A percentile compares a stretch with the other conserved stretches of the same genome.
Conservation (phyloP, 2,888 invertebrate genomes). For the Andrena flavipes region DNA sequence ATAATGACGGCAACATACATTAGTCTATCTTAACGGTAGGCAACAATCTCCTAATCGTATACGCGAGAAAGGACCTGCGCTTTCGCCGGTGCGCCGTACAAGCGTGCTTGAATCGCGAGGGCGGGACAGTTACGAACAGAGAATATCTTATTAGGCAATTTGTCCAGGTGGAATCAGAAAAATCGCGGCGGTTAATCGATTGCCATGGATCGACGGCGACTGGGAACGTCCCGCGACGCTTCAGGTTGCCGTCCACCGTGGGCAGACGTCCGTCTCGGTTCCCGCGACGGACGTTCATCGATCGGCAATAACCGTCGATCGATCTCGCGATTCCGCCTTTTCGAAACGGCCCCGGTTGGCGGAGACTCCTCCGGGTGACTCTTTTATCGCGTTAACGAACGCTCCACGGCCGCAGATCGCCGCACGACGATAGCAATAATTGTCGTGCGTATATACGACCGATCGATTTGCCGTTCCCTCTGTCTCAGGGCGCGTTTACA, state of each 20-base stretch:
- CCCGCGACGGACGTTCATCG: conserved; percentile 48
- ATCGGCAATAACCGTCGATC: conserved; percentile 70
- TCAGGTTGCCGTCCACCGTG: conserved; percentile 33
- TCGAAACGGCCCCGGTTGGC: conserved; percentile 22
- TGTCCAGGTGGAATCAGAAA: conserved; percentile 25
- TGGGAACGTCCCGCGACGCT: conserved; percentile 1
- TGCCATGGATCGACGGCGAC: conserved; percentile 39
- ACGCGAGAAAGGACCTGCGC: neutral
- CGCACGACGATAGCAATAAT: conserved; percentile 68
- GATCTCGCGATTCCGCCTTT: conserved; percentile 61
- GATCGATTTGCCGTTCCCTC: conserved; percentile 61
- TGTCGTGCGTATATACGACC: conserved; percentile 54
- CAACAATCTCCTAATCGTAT: conserved; percentile 12
- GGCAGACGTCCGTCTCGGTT: conserved; percentile 27
- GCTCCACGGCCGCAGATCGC: conserved; percentile 56
- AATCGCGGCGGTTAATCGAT: conserved; percentile 52
- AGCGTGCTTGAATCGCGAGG: conserved; percentile 14
- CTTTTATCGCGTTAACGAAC: conserved; percentile 70
- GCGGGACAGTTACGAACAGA: conserved; percentile 29
- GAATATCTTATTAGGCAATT: conserved; percentile 42
- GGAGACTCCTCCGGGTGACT: conserved; percentile 56
- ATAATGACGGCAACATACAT: neutral
- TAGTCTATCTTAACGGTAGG: conserved; percentile 39
- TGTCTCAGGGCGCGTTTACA: conserved; percentile 18
- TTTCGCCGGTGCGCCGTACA: neutral